A percentile compares a stretch with the other conserved stretches of the same genome.
Conservation (phyloP, 1,140 invertebrate genomes). For the Helicoverpa armigera region DNA sequence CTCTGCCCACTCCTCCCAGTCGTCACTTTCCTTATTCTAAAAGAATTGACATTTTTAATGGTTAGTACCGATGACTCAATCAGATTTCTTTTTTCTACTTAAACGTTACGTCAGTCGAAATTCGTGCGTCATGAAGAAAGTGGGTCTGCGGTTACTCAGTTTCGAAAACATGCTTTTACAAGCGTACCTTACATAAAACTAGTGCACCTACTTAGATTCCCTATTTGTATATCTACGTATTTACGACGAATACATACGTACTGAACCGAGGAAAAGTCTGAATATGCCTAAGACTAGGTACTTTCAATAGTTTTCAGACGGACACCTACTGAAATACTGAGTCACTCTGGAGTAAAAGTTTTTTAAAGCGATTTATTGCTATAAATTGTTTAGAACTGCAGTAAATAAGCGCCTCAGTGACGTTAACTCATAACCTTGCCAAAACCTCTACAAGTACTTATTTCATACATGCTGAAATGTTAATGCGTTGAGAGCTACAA, state of each 20-base stretch:
- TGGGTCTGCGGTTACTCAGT: neutral
- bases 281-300: neutral
- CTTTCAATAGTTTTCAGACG: neutral
- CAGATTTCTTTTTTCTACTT: slow-evolving; percentile 1
- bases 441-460: slow-evolving; percentile 14
- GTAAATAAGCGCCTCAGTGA: slow-evolving; percentile 31
- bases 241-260: too few species aligned
- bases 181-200: too few species aligned
- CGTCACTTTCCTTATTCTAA: slow-evolving; percentile 75
- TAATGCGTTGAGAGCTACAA: slow-evolving; percentile 14
- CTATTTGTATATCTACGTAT: too few species aligned
- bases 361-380: slow-evolving; percentile 9
- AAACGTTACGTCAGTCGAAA: neutral
- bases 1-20: slow-evolving; percentile 81
- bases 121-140: slow-evolving; percentile 8
- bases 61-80: neutral
- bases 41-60: slow-evolving; percentile 16
- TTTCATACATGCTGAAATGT: slow-evolving; percentile 26
- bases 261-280: neutral
- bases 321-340: neutral
- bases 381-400: slow-evolving; percentile 32
- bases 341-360: slow-evolving; percentile 5
- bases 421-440: slow-evolving; percentile 39
- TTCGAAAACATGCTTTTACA: too few species aligned
- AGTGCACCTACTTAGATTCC: too few species aligned